These are phyloP conservation scores for Lacerta viridis DNA, from an alignment of 2,797 vertebrate genomes.

Conservation along the genomic window DNA sequence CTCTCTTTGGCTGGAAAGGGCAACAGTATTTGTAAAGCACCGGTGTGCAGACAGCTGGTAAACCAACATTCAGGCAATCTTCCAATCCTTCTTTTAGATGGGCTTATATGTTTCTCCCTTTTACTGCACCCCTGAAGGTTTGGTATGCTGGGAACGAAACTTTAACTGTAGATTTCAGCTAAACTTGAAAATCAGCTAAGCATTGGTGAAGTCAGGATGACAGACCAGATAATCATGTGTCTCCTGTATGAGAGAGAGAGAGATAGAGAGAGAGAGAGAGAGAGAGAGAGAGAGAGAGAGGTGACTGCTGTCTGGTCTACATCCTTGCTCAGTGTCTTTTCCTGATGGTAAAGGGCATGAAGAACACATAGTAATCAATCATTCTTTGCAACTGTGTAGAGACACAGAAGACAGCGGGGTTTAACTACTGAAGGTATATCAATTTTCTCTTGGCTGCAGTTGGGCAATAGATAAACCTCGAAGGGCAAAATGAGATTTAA, in stretches of 20 bases:
- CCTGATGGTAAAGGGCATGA: conserved; percentile 46
- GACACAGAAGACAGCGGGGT: conserved; percentile 28
- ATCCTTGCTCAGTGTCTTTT: conserved; percentile 51
- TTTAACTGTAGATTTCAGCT: conserved; percentile 6
- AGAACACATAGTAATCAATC: conserved; percentile 49
- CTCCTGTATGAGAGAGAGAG: conserved; percentile 32
- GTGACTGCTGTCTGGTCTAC: conserved; percentile 36
- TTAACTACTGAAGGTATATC: conserved; percentile 42
- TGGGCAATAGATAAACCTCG: conserved; percentile 45
- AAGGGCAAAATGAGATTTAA: conserved; percentile 32
- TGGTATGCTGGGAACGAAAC: conserved; percentile 24
- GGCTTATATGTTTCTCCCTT: not conserved
- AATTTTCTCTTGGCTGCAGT: conserved; percentile 36
- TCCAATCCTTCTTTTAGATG: not conserved
- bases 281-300: not conserved
- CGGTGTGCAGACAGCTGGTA: not conserved
- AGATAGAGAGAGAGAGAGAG: not conserved
- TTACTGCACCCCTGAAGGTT: conserved; percentile 1
- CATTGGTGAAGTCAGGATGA: conserved; percentile 41
- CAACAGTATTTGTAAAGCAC: not conserved
- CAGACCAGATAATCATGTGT: conserved; percentile 38
- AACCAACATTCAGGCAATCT: not conserved
- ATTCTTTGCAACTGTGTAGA: conserved; percentile 37
- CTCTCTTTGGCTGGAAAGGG: not conserved
- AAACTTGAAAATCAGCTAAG: conserved; percentile 30